Conservation (phyloP, 1,140 invertebrate species). For the Tetranychus urticae region DNA sequence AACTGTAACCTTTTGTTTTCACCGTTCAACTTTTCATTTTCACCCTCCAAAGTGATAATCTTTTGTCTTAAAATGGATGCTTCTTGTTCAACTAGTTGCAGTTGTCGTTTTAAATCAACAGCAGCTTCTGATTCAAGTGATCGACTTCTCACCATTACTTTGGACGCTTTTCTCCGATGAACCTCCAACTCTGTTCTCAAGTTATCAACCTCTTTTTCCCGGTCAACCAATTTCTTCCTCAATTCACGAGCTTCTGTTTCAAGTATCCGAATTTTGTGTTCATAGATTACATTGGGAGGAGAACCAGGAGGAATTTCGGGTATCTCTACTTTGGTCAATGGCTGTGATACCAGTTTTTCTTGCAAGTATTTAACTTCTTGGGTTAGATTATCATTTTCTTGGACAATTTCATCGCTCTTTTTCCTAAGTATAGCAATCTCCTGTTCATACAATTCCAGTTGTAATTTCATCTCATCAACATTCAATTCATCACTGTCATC, state of each 20-base stretch:
- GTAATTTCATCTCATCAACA: constrained; percentile 42
- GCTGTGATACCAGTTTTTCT: constrained; percentile 30
- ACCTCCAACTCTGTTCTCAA: constrained; percentile 40
- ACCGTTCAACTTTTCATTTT: constrained; percentile 41
- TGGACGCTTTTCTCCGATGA: constrained; percentile 23
- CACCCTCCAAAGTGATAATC: constrained; percentile 35
- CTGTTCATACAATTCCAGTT: constrained; percentile 63
- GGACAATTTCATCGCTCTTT: constrained; percentile 59
- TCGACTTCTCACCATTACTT: constrained; percentile 16
- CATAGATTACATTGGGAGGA: constrained; percentile 21
- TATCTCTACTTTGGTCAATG: constrained; percentile 13
- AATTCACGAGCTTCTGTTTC: constrained; percentile 45
- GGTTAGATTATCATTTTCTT: constrained; percentile 41
- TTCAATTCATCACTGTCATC: constrained; percentile 33
- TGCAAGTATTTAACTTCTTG: constrained; percentile 49
- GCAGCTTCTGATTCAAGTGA: constrained; percentile 28
- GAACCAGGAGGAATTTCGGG: constrained; percentile 7
- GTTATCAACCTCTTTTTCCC: constrained; percentile 50
- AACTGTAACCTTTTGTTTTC: constrained; percentile 39
- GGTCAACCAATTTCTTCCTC: constrained; percentile 49
- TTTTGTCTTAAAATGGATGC: constrained; percentile 35
- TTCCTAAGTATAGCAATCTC: constrained; percentile 51
- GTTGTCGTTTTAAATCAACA: constrained; percentile 39
- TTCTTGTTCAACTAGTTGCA: constrained; percentile 47
- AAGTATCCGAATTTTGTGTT: constrained; percentile 33